A percentile compares a stretch with the other conserved stretches of the same genome.
Evolutionary conservation across 2,888 invertebrate species (phyloP).

Genomic region (Lutraria lutraria): DNA sequence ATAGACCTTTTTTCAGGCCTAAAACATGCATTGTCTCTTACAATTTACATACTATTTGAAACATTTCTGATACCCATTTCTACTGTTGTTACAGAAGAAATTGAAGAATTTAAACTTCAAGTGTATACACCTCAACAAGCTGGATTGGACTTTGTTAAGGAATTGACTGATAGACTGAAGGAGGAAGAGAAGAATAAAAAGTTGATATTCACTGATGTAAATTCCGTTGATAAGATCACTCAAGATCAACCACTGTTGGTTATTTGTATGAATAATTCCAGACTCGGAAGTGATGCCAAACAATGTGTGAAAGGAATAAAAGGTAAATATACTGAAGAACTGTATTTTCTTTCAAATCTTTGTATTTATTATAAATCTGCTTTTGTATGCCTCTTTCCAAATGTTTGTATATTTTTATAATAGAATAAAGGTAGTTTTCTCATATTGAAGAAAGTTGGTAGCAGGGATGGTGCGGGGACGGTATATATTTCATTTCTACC

Average conservation of each 20-base stretch:
- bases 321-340: neutral
- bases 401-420: neutral
- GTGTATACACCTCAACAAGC: neutral
- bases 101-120: neutral
- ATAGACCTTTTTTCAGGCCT: no score
- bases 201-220: neutral
- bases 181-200: neutral
- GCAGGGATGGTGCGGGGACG: no score
- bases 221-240: neutral
- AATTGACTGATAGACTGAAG: neutral
- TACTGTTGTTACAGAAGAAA: neutral
- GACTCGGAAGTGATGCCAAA: constrained; percentile 28
- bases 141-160: neutral
- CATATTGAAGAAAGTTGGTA: no score
- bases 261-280: constrained; percentile 20
- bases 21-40: no score
- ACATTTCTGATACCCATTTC: no score
- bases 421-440: no score
- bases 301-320: neutral
- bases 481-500: no score
- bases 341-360: neutral
- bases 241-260: neutral
- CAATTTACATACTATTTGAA: no score
- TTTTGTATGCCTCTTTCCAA: neutral
- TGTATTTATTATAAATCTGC: neutral